Base-by-base conservation (phyloP, 2,888 invertebrate species). In the Tenthredo notha region DNA sequence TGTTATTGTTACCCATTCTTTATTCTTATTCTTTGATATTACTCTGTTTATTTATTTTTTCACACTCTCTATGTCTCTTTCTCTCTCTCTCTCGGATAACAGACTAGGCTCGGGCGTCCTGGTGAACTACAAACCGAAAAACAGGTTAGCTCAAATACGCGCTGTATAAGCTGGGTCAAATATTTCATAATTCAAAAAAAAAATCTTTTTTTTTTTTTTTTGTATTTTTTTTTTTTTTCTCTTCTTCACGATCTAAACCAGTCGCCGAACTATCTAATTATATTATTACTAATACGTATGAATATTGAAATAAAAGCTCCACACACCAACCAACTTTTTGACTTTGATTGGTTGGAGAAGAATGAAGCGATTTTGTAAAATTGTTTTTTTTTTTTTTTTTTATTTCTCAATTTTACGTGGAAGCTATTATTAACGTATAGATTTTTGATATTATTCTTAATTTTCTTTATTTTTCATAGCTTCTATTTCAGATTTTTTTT, bases 81-180 rank as follows among this genome's bases (percentile, higher is more conserved):
- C 33, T 33, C 37, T 37, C 37, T 37, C 37, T 37, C 37, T 37
- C 95, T 94, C 94, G 94, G 95, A 95, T 95, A 95, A 95, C 95
- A 95, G 95, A 94, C 93, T 94, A 95, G 95, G 94, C 94, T 95
- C 94, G 95, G 95, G 94, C 96, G 97, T 94, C 97, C 97, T 93
- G 97, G 97, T 94, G 97, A 96, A 96, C 95, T 97, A 95, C 96
- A 96, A 93, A 93, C 94, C 88, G 94, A 95, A 50, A 95, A 95
- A 95, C 96, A 97, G 94, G 97, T 97, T 96, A 96, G 96, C 89
- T 87, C 84, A 88, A 87, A 82, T 21, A 74, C 43, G 43, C 72
- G 72, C 40, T 74, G 40, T 74, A 37, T 74, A 43, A 21, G 47
- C 47, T 74, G 43, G 40, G 72, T 74, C 72, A 74, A n/a, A 43